phyloP scores from a whole-genome alignment of 2,888 invertebrate species.

The Stenolophus ochropezus region DNA sequence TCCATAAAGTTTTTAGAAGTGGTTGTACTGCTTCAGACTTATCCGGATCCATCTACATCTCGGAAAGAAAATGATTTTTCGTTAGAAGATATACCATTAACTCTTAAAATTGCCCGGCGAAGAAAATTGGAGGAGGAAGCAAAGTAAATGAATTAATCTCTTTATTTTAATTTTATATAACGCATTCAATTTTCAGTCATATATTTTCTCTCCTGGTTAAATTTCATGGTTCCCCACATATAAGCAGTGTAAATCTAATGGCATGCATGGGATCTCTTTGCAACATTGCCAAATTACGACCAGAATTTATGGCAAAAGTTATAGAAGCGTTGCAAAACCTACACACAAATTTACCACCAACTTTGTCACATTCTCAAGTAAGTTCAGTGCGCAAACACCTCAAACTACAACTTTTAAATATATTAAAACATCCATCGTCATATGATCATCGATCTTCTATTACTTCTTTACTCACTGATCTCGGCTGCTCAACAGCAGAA shows the following conservation, averaged over 20 bases:
- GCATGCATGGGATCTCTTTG: conserved; percentile 96
- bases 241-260: conserved; percentile 96
- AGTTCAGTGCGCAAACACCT: conserved; percentile 95
- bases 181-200: conserved; percentile 75
- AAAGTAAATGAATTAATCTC: conserved; percentile 79
- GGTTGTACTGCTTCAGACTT: conserved; percentile 87
- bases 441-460: conserved; percentile 87
- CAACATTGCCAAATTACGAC: conserved; percentile 90
- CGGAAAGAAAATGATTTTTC: conserved; percentile 85
- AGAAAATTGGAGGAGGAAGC: conserved; percentile 94
- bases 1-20: conserved; percentile 97
- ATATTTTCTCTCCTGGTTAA: conserved; percentile 92
- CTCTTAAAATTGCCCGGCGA: conserved; percentile 86
- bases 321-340: conserved; percentile 84
- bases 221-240: conserved; percentile 96
- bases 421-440: conserved; percentile 91
- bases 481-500: conserved; percentile 84
- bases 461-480: conserved; percentile 88
- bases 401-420: conserved; percentile 87
- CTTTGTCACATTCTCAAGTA: conserved; percentile 89
- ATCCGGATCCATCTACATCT: conserved; percentile 80
- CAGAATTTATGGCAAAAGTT: conserved; percentile 91
- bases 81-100: conserved; percentile 88
- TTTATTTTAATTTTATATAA: conserved; percentile 52
- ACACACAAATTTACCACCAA: conserved; percentile 88